These are phyloP conservation scores for Bufo gargarizans DNA, from an alignment of 2,113 vertebrate genomes.

Conservation along the genomic window DNA sequence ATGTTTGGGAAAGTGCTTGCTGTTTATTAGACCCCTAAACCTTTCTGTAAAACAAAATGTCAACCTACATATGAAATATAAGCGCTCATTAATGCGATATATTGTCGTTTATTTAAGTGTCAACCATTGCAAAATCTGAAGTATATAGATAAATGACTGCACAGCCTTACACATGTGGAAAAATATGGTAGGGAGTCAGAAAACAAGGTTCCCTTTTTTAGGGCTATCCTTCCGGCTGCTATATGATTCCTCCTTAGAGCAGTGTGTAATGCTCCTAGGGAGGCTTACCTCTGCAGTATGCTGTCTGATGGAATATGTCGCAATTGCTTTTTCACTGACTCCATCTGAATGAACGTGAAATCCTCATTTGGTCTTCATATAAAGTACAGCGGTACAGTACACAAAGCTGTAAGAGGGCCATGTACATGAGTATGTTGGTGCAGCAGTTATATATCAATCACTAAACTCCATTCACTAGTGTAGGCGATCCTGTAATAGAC, in stretches of 20 bases:
- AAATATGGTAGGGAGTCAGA: neutral
- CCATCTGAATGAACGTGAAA: neutral
- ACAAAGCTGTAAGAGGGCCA: neutral
- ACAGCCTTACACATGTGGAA: neutral
- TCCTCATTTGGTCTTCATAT: neutral
- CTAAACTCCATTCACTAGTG: too few species aligned
- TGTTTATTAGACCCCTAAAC: neutral
- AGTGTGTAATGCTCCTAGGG: neutral
- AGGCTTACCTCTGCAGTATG: neutral
- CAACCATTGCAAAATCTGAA: neutral
- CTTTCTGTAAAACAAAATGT: slow-evolving; percentile 29
- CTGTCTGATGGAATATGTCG: neutral
- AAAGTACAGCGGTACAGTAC: too few species aligned
- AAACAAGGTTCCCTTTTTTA: too few species aligned
- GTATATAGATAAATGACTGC: neutral
- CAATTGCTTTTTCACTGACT: neutral
- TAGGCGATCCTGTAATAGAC: too few species aligned
- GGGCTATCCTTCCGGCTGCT: neutral
- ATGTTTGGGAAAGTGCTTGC: neutral
- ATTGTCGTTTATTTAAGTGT: neutral
- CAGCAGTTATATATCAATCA: too few species aligned
- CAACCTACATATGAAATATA: neutral
- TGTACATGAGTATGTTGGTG: too few species aligned
- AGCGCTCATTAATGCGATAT: slow-evolving; percentile 21
- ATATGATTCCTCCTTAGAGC: neutral